phyloP scores from a whole-genome alignment of 2,113 vertebrate genomes.

The Rutilus rutilus region DNA sequence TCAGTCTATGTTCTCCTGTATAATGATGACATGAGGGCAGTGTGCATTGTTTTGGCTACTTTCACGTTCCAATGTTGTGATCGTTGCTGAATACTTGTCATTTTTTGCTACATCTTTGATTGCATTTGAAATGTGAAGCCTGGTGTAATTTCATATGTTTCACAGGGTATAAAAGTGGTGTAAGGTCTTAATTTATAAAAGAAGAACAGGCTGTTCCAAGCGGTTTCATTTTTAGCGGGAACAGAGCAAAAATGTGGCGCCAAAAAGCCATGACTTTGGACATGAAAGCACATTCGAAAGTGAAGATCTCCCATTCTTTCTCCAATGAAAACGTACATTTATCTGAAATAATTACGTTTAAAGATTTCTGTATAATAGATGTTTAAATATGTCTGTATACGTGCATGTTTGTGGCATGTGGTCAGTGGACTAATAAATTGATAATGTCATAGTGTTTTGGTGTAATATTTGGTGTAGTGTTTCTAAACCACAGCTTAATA shows the following conservation, averaged over 20 bases:
- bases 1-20: conserved; percentile 33
- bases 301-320: conserved; percentile 62
- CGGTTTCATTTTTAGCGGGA: conserved; percentile 52
- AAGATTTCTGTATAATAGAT: conserved; percentile 66
- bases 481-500: conserved; percentile 2
- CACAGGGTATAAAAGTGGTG: conserved; percentile 70
- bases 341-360: conserved; percentile 57
- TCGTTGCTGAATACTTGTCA: conserved; percentile 76
- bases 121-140: conserved; percentile 63
- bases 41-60: conserved; percentile 73
- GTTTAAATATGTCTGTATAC: conserved; percentile 68
- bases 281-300: conserved; percentile 71
- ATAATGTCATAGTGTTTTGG: conserved; percentile 61
- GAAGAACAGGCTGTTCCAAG: conserved; percentile 35
- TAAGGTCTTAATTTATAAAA: conserved; percentile 75
- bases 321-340: conserved; percentile 58
- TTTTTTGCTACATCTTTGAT: conserved; percentile 55
- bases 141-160: conserved; percentile 68
- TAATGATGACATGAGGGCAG: conserved; percentile 77
- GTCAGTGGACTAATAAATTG: conserved; percentile 90
- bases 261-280: conserved; percentile 51
- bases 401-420: conserved; percentile 99
- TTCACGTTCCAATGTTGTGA: conserved; percentile 88
- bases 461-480: not conserved
- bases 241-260: conserved; percentile 45